phyloP scores from a whole-genome alignment of 2,113 vertebrate species.

The Ophiodon elongatus region DNA sequence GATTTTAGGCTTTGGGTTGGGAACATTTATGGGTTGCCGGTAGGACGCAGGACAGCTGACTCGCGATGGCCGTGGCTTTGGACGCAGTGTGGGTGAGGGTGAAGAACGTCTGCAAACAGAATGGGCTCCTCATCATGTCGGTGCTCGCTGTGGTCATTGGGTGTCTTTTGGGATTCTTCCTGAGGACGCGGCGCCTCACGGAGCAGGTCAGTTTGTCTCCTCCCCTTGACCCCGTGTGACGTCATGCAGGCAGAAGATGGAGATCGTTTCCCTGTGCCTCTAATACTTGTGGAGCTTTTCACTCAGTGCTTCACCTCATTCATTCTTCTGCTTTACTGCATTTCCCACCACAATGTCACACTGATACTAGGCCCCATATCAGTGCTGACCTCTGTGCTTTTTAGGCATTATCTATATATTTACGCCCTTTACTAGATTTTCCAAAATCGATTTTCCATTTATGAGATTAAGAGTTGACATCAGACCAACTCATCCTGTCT shows the following conservation, averaged over 20 bases:
- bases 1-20: slow-evolving; percentile 37
- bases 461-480: neutral
- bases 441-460: too few species aligned
- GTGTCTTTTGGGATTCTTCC: slow-evolving; percentile 96
- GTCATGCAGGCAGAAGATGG: slow-evolving; percentile 6
- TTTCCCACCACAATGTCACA: neutral
- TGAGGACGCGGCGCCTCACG: slow-evolving; percentile 91
- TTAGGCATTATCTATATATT: neutral
- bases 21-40: slow-evolving; percentile 85
- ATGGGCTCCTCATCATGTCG: slow-evolving; percentile 95
- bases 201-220: slow-evolving; percentile 89
- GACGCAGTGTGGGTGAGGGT: slow-evolving; percentile 89
- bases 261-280: neutral
- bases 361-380: neutral
- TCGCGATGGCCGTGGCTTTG: slow-evolving; percentile 89
- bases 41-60: slow-evolving; percentile 72
- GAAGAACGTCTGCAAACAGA: slow-evolving; percentile 93
- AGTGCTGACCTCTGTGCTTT: neutral
- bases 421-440: neutral
- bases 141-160: slow-evolving; percentile 95
- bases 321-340: neutral
- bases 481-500: neutral
- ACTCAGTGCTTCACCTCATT: neutral
- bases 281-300: neutral
- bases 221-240: slow-evolving; percentile 15